Evolutionary conservation across 2,888 invertebrate genomes (phyloP).

Genomic region (Lepidocyrtinus sp.): DNA sequence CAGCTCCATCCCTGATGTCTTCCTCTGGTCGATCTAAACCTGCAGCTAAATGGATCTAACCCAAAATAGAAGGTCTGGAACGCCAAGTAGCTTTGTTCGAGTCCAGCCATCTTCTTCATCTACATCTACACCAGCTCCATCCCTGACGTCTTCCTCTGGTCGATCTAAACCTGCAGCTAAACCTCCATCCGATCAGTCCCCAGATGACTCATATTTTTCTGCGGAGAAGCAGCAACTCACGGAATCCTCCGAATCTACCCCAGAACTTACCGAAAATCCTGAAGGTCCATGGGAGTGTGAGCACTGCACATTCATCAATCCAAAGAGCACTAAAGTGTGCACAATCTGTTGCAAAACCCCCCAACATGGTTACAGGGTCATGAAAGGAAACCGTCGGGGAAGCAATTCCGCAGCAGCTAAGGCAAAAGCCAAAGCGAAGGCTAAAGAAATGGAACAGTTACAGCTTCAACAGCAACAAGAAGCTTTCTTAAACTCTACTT

Average conservation of each 20-base stretch:
- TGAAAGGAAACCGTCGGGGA: slow-evolving; percentile 29
- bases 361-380: slow-evolving; percentile 33
- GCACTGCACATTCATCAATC: slow-evolving; percentile 91
- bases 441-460: slow-evolving; percentile 12
- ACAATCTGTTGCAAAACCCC: slow-evolving; percentile 88
- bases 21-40: slow-evolving; percentile 23
- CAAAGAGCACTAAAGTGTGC: slow-evolving; percentile 84
- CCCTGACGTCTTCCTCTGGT: not conserved
- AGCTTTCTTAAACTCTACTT: not conserved
- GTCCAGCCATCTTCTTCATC: slow-evolving; percentile 34
- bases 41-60: slow-evolving; percentile 37
- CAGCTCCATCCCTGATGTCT: not conserved
- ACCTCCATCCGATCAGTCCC: slow-evolving; percentile 46
- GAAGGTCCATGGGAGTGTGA: slow-evolving; percentile 84
- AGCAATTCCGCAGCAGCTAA: slow-evolving; percentile 6
- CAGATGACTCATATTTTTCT: slow-evolving; percentile 59
- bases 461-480: not conserved
- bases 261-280: slow-evolving; percentile 58
- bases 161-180: slow-evolving; percentile 42
- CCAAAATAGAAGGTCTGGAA: slow-evolving; percentile 52
- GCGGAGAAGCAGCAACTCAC: slow-evolving; percentile 45
- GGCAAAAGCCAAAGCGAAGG: slow-evolving; percentile 32
- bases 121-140: slow-evolving; percentile 1
- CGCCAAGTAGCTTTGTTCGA: slow-evolving; percentile 57
- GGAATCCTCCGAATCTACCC: slow-evolving; percentile 47